phyloP scores from a whole-genome alignment of 2,113 vertebrate genomes.

The Cacatua alba region DNA sequence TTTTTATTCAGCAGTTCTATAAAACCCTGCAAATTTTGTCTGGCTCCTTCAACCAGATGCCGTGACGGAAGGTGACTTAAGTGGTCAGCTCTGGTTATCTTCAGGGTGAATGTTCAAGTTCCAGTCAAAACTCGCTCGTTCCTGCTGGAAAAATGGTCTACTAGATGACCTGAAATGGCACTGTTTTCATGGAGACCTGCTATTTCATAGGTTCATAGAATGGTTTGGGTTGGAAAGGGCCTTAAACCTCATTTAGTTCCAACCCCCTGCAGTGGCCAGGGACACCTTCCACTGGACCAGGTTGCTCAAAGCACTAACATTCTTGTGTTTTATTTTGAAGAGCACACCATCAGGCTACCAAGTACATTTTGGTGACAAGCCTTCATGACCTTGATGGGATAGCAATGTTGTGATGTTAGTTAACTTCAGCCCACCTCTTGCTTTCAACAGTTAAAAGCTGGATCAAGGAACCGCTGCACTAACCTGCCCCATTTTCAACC shows the following conservation, averaged over 20 bases:
- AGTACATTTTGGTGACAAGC: no score
- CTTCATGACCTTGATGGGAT: rapidly evolving
- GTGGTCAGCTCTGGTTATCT: rapidly evolving
- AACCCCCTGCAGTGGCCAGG: no score
- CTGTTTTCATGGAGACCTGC: background rate
- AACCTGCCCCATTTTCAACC: background rate
- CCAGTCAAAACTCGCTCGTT: background rate
- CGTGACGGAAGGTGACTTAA: background rate
- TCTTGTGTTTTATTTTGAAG: background rate
- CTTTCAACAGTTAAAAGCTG: background rate
- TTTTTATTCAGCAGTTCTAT: background rate
- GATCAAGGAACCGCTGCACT: rapidly evolving
- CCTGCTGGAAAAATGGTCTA: no score
- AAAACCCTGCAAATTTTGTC: background rate
- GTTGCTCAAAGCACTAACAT: no score
- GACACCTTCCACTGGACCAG: no score
- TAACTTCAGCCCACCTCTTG: background rate
- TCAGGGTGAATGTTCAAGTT: background rate
- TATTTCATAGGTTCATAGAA: no score
- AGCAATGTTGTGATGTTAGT: background rate
- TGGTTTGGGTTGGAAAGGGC: no score
- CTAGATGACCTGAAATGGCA: background rate
- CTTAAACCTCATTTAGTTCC: no score
- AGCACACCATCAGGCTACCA: no score
- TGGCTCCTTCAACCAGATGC: background rate